Base-by-base conservation (phyloP, 2,888 invertebrate genomes). In the Macrophya annulata region DNA sequence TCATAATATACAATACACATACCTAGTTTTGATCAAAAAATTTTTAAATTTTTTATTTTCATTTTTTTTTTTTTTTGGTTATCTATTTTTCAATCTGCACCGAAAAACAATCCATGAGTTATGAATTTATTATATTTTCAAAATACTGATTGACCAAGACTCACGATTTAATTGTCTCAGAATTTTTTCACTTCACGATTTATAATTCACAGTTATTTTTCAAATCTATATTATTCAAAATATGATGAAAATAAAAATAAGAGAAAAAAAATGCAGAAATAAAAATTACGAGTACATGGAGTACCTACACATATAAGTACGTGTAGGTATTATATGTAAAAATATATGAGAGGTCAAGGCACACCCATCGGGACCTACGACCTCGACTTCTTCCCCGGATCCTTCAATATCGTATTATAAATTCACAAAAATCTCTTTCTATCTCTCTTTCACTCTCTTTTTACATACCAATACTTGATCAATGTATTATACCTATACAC, bases 341-440 rank as follows among this genome's bases (percentile, higher is more conserved):
- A 0, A 55, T 55, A 55, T 55, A 15, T 0, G 55, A 55, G 55
- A 55, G 55, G 55, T 55, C 55, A 55, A 55, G 55, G 55, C 55
- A 55, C 55, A 55, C 55, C 55, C 55, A 55, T 55, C 55, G 55
- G 55, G 55, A 55, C 55, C 55, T 55, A 55, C 55, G 55, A 55
- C 55, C 55, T 55, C 55, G 55, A 55, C 55, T 55, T 55, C n/a
- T 55, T n/a, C 55, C n/a, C 55, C 55, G 55, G n/a, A 55, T 55
- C 55, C 55, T 55, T 55, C 55, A 55, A 55, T 55, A 8, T 17
- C 51, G 51, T 55, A 55, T 55, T 55, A n/a, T 55, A 55, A 55
- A 55, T 55, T 55, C 55, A 55, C 55, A 55, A 55, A 55, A n/a
- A 17, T 55, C 55, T 55, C 15, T 48, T 1, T 12, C 45, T 43